A percentile compares a stretch with the other conserved stretches of the same genome.
Conservation (phyloP, 2,888 invertebrate species). For the Encarsia formosa region DNA sequence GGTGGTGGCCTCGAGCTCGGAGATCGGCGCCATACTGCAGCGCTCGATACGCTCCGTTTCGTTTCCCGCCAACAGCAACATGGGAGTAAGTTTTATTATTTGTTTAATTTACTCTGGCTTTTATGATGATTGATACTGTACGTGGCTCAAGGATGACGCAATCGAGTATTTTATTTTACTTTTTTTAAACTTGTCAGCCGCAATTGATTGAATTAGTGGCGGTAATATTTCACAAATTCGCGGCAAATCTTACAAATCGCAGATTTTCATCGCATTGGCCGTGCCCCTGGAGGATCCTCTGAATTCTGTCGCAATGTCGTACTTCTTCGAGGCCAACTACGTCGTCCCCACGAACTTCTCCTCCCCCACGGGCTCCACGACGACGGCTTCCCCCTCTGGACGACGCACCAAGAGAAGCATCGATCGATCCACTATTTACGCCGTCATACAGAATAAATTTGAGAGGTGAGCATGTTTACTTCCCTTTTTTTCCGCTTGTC, state of each 20-base stretch:
- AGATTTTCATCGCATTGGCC: constrained; percentile 69
- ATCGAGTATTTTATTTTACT: too few relatives aligned
- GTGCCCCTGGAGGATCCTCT: constrained; percentile 67
- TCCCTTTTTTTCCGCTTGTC: too few relatives aligned
- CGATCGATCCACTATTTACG: constrained; percentile 57
- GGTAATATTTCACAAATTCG: not conserved
- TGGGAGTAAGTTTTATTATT: constrained; percentile 49
- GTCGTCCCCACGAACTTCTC: constrained; percentile 57
- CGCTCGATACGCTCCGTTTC: constrained; percentile 45
- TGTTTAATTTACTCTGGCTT: too few relatives aligned
- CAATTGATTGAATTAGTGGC: too few relatives aligned
- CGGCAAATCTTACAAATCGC: constrained; percentile 10
- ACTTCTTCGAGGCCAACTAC: constrained; percentile 73
- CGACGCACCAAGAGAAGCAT: constrained; percentile 49
- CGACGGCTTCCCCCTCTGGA: not conserved
- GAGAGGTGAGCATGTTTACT: constrained; percentile 59
- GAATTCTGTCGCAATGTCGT: constrained; percentile 67
- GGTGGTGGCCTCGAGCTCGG: constrained; percentile 32
- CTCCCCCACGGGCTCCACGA: not conserved
- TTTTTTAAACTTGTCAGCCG: too few relatives aligned
- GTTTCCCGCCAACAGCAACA: constrained; percentile 45
- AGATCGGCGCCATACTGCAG: constrained; percentile 44
- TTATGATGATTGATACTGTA: too few relatives aligned
- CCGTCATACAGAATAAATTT: constrained; percentile 56
- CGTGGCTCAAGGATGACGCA: too few relatives aligned